phyloP scores from a whole-genome alignment of 2,888 invertebrate species.

The Epinotia nisella region DNA sequence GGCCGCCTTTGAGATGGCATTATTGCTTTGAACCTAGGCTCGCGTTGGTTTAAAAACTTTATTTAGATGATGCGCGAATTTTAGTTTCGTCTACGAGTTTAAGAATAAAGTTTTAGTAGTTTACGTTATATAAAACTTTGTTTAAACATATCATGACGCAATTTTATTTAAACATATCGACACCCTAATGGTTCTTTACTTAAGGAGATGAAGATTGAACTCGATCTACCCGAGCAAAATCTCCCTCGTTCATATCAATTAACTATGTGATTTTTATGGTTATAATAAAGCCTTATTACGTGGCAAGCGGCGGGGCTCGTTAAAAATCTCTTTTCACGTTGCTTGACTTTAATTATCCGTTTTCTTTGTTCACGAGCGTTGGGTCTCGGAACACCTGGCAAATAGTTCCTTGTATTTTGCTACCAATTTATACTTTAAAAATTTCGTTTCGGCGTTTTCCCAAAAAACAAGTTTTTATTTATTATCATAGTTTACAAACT shows the following conservation, averaged over 20 bases:
- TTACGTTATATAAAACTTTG: not conserved
- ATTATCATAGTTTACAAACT: conserved; percentile 9
- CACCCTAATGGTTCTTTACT: not conserved
- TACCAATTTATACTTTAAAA: conserved; percentile 34
- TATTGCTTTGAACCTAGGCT: conserved; percentile 59
- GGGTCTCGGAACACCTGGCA: conserved; percentile 65
- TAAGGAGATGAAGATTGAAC: conserved; percentile 4
- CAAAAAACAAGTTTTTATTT: conserved; percentile 1
- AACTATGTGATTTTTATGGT: conserved; percentile 70
- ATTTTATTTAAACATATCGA: not conserved
- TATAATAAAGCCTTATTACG: conserved; percentile 78
- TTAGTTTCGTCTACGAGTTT: conserved; percentile 7
- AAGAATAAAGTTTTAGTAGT: not conserved
- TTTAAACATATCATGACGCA: not conserved
- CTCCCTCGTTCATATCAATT: conserved; percentile 59
- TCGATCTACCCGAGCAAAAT: conserved; percentile 20
- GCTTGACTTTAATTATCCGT: conserved; percentile 82
- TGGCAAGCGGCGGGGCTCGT: conserved; percentile 76
- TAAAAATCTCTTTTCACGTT: conserved; percentile 79
- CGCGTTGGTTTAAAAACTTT: conserved; percentile 53
- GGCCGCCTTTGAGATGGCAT: conserved; percentile 75
- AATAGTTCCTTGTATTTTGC: conserved; percentile 62
- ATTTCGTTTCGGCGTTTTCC: conserved; percentile 3
- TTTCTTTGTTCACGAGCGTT: conserved; percentile 75
- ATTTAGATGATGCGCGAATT: conserved; percentile 45